Conservation (phyloP, 2,113 vertebrate genomes). For the Ceratotherium simum region DNA sequence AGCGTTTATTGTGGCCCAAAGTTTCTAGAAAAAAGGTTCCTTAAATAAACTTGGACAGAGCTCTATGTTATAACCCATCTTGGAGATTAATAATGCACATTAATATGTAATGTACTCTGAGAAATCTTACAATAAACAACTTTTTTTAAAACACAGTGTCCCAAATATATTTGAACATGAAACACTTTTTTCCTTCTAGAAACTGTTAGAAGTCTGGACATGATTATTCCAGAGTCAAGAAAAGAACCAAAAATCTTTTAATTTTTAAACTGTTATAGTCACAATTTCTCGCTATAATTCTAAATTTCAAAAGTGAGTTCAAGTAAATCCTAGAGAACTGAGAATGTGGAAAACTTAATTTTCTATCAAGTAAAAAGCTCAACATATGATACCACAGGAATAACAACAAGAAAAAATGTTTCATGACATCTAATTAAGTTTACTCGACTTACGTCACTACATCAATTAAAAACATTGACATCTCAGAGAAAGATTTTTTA, state of each 20-base stretch:
- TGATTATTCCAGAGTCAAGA: conserved; percentile 2
- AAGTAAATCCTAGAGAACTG: not conserved
- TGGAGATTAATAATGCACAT: not conserved
- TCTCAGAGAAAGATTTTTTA: not conserved
- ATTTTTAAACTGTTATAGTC: conserved; percentile 17
- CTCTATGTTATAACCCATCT: not conserved
- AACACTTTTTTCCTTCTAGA: not conserved
- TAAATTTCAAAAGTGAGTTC: conserved; percentile 45
- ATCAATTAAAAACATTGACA: not conserved
- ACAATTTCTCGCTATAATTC: not conserved
- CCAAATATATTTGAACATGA: not conserved
- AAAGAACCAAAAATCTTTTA: not conserved
- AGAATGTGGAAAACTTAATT: not conserved
- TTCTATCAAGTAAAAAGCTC: not conserved
- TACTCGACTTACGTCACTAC: not conserved
- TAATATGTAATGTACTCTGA: not conserved
- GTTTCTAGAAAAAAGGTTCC: not conserved
- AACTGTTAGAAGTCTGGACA: not conserved
- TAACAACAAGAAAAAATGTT: not conserved
- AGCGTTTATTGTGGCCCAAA: not conserved
- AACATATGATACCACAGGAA: not conserved
- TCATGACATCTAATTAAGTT: conserved; percentile 5
- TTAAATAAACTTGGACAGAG: not conserved
- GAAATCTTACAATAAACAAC: not conserved
- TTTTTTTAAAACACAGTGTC: not conserved